A percentile compares a stretch with the other conserved stretches of the same genome.
Evolutionary conservation across 2,888 invertebrate genomes (phyloP).

Genomic region (Pyrrhosoma nymphula): DNA sequence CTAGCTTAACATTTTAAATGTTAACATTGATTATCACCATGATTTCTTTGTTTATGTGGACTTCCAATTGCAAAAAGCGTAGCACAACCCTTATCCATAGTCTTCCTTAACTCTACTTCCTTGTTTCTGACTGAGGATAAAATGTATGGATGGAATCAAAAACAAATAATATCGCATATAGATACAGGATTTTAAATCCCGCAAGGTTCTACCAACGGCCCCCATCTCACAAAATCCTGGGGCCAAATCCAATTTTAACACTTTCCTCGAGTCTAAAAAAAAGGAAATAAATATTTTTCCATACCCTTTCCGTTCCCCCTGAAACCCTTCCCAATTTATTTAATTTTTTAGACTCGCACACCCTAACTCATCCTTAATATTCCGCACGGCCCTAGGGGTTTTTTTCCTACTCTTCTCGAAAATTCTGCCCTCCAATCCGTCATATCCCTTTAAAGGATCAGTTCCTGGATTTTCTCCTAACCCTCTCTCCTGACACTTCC

Average conservation of each 20-base stretch:
- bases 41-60: no score
- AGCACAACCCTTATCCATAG: no score
- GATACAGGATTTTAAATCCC: no score
- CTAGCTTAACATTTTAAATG: no score
- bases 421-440: background rate
- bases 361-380: background rate
- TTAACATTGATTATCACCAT: no score
- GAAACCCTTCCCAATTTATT: background rate
- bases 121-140: no score
- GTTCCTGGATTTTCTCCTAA: no score
- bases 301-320: background rate
- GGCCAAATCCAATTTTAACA: conserved; percentile 8
- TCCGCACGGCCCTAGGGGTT: background rate
- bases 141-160: no score
- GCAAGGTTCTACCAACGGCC: background rate
- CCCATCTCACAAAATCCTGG: no score
- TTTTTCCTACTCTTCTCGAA: background rate
- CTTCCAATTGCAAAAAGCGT: no score
- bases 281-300: background rate
- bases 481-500: background rate
- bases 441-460: background rate
- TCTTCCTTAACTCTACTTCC: no score
- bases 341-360: background rate
- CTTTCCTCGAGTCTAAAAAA: background rate
- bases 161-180: no score